Base-by-base conservation (phyloP, 2,113 vertebrate genomes). In the Callipepla squamata region DNA sequence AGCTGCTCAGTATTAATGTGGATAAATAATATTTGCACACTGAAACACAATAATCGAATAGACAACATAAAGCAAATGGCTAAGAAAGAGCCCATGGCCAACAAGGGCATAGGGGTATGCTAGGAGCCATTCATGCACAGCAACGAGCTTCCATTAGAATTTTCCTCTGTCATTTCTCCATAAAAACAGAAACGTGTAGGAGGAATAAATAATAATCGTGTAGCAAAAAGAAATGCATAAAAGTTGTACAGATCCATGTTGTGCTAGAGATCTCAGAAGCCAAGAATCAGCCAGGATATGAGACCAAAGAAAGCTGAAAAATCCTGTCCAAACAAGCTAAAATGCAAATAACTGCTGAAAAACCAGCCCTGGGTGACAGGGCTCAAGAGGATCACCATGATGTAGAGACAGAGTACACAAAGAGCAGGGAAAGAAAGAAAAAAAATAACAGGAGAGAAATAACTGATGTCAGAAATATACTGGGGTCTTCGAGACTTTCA, bases 231-330 rank as follows among this genome's bases (percentile, higher is more conserved):
- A 58, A 45, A 17, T 3, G 28, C 8, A 30, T 6, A 34, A 0
- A 55, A 40, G 53, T 74, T 21, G 26, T 6, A 34, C 0, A 55
- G 45, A 58, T 74, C 18, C 18, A 32, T 0, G 1, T n/a, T 53
- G 21, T 53, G 30, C 48, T 48, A 47, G 38, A 68, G 63, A 89
- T 18, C 89, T 89, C 80, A 50, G 26, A 62, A 32, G 32, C 13
- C 9, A 32, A 85, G 45, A 53, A 34, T 55, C 8, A 66, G 16
- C 14, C 75, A 66, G 2, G 4, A 59, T 50, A 34, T 58, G 26
- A 79, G 14, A 20, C 8, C 63, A 25, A 81, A 81, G 48, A 57
- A 59, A 82, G 32, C 7, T 57, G 8, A 38, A 76, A 84, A 53
- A 61, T 21, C 17, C 23, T 81, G 23, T 25, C 42, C 22, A 63